Evolutionary conservation across 2,888 invertebrate species (phyloP), one percentile per base, ranked within the genome.

Genomic region (Automeris io): DNA sequence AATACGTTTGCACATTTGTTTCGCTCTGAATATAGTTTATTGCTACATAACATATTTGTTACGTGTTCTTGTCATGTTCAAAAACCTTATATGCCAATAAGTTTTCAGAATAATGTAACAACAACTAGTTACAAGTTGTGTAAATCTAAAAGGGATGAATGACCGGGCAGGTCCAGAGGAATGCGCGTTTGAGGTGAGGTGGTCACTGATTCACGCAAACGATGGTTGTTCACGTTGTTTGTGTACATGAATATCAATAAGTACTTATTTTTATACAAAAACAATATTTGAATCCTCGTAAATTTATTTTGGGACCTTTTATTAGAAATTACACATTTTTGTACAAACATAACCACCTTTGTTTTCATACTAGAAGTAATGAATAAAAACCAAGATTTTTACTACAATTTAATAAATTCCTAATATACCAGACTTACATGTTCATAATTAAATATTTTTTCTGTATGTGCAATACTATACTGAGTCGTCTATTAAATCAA

Each of bases 101-200:
- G 9, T 9, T 9, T 5, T 6, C 19, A 25, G 11, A 32, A 32
- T n/a, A 32, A 18, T 32, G 12, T 9, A 18, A 9, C 18, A 19
- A 16, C n/a, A 16, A 11, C 11, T 26, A 25, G 5, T 19, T 18
- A 8, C 12, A 26, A 29, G 0, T 31, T 45, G 40, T 45, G 43
- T 54, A 50, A 52, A 45, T 57, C 49, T 56, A 49, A 46, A 46
- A 60, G 68, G 70, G 82, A 82, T 68, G 75, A 82, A 81, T 63
- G 81, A 83, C 83, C 82, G 64, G 64, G 73, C 77, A 78, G 80
- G 76, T 64, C 74, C 70, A 58, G 59, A 61, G 60, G 77, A 75
- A 80, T 80, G 72, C 58, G 59, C 62, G 47, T n/a, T n/a, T n/a
- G 49, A 40, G 48, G 47, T 56, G 49, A 54, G 51, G 48, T 54